Evolutionary conservation across 2,113 vertebrate genomes (phyloP).

Genomic region (Ictidomys tridecemlineatus): DNA sequence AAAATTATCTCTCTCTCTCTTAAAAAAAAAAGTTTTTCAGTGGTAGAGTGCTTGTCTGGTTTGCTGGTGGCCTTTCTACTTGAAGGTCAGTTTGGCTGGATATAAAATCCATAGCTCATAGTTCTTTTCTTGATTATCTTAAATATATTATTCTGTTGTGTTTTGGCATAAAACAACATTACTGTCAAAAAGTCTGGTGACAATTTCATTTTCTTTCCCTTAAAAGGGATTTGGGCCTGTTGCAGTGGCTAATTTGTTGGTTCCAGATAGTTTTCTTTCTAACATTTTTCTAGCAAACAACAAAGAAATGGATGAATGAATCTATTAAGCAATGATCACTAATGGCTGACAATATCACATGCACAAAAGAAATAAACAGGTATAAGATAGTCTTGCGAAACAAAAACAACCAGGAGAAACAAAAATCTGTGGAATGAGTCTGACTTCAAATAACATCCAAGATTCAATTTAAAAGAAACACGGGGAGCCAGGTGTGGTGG

Average conservation of each 20-base stretch:
- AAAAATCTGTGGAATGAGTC: neutral
- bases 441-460: neutral
- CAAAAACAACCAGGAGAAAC: neutral
- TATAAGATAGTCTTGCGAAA: neutral
- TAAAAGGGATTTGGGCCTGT: neutral
- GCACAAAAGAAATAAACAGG: neutral
- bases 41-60: too few relatives aligned
- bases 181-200: neutral
- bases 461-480: neutral
- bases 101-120: neutral
- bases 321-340: too few relatives aligned
- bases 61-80: too few relatives aligned
- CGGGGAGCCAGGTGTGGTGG: neutral
- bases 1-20: too few relatives aligned
- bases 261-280: neutral
- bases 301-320: neutral
- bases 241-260: too few relatives aligned
- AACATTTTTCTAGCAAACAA: constrained; percentile 1
- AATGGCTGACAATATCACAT: too few relatives aligned
- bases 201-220: neutral
- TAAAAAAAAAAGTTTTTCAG: too few relatives aligned
- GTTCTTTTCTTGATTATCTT: neutral
- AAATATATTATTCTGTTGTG: neutral
- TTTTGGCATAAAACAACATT: neutral
- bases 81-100: neutral